A percentile compares a stretch with the other conserved stretches of the same genome.
Evolutionary conservation across 2,888 invertebrate genomes (phyloP).

Genomic region (Phoronis australis): DNA sequence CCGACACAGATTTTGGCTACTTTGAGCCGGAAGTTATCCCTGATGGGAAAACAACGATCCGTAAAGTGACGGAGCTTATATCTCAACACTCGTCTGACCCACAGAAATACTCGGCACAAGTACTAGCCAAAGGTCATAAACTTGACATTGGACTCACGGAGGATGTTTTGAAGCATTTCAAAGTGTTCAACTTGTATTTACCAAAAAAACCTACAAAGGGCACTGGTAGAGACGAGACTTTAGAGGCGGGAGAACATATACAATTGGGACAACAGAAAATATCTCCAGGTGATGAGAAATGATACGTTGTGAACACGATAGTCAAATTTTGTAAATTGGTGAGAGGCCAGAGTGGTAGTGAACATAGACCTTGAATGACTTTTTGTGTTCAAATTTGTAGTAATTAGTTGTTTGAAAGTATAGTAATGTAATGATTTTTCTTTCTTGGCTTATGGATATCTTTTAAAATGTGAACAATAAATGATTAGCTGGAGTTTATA

Average conservation of each 20-base stretch:
- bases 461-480: too few species aligned
- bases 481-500: too few species aligned
- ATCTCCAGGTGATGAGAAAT: too few species aligned
- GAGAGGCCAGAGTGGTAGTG: too few species aligned
- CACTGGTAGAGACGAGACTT: not conserved
- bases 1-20: slow-evolving; percentile 65
- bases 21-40: slow-evolving; percentile 62
- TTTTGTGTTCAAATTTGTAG: too few species aligned
- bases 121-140: slow-evolving; percentile 67
- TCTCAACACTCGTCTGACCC: slow-evolving; percentile 64
- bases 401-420: too few species aligned
- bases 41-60: slow-evolving; percentile 64
- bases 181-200: slow-evolving; percentile 64
- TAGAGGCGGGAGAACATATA: not conserved
- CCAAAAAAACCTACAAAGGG: slow-evolving; percentile 50
- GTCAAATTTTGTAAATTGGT: too few species aligned
- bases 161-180: slow-evolving; percentile 64
- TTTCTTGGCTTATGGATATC: too few species aligned
- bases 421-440: too few species aligned
- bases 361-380: too few species aligned
- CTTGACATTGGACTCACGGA: slow-evolving; percentile 63
- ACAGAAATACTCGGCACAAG: slow-evolving; percentile 57
- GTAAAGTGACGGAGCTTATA: slow-evolving; percentile 64
- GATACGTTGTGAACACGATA: too few species aligned
- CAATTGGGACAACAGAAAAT: too few species aligned